Conservation (phyloP, 2,888 invertebrate species). For the Drosophila bunnanda region DNA sequence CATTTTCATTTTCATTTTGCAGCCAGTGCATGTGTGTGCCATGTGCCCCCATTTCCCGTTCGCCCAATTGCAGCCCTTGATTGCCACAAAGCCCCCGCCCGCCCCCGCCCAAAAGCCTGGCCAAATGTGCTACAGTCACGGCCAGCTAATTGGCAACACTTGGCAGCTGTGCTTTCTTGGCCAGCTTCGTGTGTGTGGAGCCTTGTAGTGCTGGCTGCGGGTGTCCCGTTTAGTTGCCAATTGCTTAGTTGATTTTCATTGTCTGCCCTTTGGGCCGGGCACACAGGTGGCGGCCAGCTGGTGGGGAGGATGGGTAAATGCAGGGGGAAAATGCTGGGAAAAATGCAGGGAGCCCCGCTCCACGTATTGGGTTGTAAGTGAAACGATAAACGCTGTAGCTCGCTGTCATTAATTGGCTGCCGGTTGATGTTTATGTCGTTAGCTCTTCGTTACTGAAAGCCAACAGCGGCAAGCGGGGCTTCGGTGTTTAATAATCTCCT, state of each 20-base stretch:
- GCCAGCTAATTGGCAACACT: conserved; percentile 74
- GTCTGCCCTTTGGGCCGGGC: conserved; percentile 64
- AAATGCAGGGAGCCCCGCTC: conserved; percentile 31
- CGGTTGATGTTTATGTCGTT: conserved; percentile 51
- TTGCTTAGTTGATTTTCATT: conserved; percentile 79
- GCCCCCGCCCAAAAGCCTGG: no score
- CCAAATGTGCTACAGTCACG: conserved; percentile 52
- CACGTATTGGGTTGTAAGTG: conserved; percentile 54
- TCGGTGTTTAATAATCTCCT: conserved; percentile 29
- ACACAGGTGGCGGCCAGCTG: conserved; percentile 41
- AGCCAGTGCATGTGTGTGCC: conserved; percentile 55
- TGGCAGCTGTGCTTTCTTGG: conserved; percentile 38
- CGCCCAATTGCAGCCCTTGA: conserved; percentile 2
- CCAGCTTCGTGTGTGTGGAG: background rate
- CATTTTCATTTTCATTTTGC: conserved; percentile 56
- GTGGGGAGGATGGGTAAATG: background rate
- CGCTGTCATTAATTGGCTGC: conserved; percentile 75
- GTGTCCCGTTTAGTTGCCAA: conserved; percentile 60
- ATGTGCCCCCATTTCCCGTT: conserved; percentile 5
- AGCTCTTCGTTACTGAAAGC: conserved; percentile 40
- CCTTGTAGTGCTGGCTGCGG: conserved; percentile 2
- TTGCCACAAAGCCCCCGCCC: background rate
- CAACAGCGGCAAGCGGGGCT: background rate
- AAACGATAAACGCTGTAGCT: conserved; percentile 61
- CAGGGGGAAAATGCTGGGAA: background rate